phyloP scores from a whole-genome alignment of 2,888 invertebrate genomes.

The Halictus quadricinctus region DNA sequence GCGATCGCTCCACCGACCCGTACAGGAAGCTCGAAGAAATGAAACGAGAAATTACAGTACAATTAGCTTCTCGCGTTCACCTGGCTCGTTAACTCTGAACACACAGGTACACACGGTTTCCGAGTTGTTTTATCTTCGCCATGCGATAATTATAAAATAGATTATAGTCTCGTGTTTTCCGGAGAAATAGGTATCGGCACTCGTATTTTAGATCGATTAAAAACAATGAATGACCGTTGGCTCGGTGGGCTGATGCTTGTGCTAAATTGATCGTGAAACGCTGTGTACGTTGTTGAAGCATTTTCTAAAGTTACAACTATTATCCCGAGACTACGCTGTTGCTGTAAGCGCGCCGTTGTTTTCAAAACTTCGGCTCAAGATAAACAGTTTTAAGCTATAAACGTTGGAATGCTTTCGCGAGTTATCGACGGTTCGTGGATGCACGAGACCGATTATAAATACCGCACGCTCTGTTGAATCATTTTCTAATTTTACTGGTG shows the following conservation, averaged over 20 bases:
- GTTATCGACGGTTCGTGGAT: not conserved
- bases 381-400: not conserved
- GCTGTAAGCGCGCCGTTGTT: not conserved
- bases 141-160: not conserved
- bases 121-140: not conserved
- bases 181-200: not conserved
- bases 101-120: not conserved
- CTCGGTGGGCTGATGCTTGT: not conserved
- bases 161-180: not conserved
- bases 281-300: not conserved
- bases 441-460: not conserved
- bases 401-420: not conserved
- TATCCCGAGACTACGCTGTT: not conserved
- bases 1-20: not conserved
- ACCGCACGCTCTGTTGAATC: not conserved
- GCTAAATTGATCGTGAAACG: not conserved
- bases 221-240: not conserved
- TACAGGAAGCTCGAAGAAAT: not conserved
- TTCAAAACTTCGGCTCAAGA: not conserved
- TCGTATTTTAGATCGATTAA: not conserved
- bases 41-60: conserved; percentile 6
- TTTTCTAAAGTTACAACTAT: not conserved
- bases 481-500: not conserved
- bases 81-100: not conserved
- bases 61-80: not conserved